Conservation (phyloP, 1,140 invertebrate species). For the Solen grandis region DNA sequence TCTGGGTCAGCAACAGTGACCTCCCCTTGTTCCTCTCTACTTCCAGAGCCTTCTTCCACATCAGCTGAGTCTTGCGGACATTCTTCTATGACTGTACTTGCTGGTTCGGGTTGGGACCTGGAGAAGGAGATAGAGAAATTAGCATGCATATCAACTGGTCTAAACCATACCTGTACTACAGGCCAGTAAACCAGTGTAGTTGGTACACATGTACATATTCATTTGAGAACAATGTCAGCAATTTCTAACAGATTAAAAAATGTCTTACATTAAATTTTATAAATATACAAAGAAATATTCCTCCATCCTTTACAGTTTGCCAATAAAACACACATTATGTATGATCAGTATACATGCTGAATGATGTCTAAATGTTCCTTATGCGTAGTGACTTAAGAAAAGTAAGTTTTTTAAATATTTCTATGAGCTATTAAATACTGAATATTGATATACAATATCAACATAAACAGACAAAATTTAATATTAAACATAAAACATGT, state of each 20-base stretch:
- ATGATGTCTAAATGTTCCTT: no score
- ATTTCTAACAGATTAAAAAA: background rate
- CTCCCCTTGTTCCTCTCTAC: slow-evolving; percentile 14
- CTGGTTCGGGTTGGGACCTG: slow-evolving; percentile 51
- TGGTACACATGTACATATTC: no score
- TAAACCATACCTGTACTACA: background rate
- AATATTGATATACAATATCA: no score
- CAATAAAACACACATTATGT: no score
- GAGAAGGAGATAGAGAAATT: background rate
- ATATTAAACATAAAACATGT: no score
- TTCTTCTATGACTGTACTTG: slow-evolving; percentile 41
- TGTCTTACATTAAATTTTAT: background rate
- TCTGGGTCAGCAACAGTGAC: no score
- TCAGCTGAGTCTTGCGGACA: slow-evolving; percentile 50
- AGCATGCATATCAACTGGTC: background rate
- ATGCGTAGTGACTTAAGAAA: no score
- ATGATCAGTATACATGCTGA: no score
- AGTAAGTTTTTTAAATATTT: no score
- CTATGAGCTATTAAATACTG: no score
- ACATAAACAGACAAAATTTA: no score
- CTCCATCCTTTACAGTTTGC: background rate
- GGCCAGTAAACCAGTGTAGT: background rate
- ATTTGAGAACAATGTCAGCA: no score
- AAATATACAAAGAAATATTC: background rate
- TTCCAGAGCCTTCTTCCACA: background rate